Conservation (phyloP, 2,888 invertebrate species). For the Lasioglossum zephyrum region DNA sequence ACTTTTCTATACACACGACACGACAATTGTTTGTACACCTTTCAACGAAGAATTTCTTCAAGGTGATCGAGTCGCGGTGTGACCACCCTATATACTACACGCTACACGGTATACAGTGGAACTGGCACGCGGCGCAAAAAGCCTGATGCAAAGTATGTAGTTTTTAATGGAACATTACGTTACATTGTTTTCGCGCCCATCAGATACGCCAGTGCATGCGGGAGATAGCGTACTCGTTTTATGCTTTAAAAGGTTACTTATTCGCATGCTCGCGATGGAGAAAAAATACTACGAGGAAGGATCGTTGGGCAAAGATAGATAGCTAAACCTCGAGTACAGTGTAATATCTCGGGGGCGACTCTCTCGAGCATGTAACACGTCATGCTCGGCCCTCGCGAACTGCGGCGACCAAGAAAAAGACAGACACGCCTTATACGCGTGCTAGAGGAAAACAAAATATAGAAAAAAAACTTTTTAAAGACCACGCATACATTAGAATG, state of each 20-base stretch:
- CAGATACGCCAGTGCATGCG: background rate
- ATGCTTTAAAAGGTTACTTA: background rate
- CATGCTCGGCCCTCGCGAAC: background rate
- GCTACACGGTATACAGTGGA: background rate
- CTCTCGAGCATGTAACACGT: background rate
- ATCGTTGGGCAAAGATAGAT: background rate
- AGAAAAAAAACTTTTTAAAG: no score
- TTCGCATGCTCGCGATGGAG: background rate
- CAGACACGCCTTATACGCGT: background rate
- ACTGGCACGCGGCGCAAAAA: background rate
- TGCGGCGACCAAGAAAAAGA: background rate
- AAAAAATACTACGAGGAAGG: background rate
- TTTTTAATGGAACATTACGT: background rate
- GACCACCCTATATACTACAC: background rate
- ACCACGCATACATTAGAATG: no score
- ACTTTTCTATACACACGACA: background rate
- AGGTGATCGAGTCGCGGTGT: background rate
- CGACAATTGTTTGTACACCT: conserved; percentile 1
- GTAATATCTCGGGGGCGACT: background rate
- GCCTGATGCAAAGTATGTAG: background rate
- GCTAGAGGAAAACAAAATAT: background rate
- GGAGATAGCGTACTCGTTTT: background rate
- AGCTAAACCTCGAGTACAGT: background rate
- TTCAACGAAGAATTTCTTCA: conserved; percentile 1
- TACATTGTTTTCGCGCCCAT: background rate